phyloP scores from a whole-genome alignment of 1,140 invertebrate species.

The Zaprionus lachaisei region DNA sequence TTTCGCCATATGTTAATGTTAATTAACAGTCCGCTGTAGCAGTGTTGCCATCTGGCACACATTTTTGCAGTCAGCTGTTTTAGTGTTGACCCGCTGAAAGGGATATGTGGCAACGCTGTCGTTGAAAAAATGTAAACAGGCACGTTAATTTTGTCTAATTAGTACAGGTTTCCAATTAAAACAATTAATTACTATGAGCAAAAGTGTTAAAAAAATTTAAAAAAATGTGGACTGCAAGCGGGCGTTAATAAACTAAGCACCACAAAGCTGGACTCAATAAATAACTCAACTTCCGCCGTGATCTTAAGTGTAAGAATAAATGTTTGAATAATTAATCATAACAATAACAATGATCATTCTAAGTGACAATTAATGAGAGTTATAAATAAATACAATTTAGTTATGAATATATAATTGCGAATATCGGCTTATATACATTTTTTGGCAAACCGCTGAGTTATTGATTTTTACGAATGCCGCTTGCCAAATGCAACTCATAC shows the following conservation, averaged over 20 bases:
- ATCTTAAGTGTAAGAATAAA: slow-evolving; percentile 16
- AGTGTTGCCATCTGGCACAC: slow-evolving; percentile 9
- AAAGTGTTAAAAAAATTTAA: background rate
- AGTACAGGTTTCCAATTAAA: slow-evolving; percentile 5
- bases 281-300: slow-evolving; percentile 7
- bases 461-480: slow-evolving; percentile 65
- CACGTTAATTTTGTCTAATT: slow-evolving; percentile 19
- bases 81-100: background rate
- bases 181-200: background rate
- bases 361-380: background rate
- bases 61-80: slow-evolving; percentile 22
- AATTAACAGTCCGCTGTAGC: background rate
- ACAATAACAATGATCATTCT: background rate
- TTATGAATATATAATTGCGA: background rate
- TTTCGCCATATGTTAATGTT: background rate
- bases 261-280: background rate
- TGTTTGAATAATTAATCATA: slow-evolving; percentile 27
- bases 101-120: slow-evolving; percentile 26
- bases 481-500: slow-evolving; percentile 61
- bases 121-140: slow-evolving; percentile 42
- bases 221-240: slow-evolving; percentile 10
- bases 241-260: background rate
- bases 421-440: slow-evolving; percentile 33
- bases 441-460: slow-evolving; percentile 33
- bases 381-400: background rate